Conservation (phyloP, 2,888 invertebrate species). For the Nemoura dubitans region DNA sequence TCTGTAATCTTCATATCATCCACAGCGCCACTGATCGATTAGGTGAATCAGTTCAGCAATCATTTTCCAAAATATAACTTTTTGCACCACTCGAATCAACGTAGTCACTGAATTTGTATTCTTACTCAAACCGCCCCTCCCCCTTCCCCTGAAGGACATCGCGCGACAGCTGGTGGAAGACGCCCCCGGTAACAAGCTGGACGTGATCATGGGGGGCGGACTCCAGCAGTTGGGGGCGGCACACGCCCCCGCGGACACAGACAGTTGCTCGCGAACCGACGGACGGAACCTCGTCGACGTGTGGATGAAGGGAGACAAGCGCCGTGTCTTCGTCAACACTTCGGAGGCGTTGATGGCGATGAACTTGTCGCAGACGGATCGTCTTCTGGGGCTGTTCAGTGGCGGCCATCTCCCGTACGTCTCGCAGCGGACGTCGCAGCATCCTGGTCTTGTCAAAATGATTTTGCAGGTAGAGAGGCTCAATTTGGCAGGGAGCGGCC, state of each 20-base stretch:
- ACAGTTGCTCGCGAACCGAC: conserved; percentile 64
- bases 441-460: conserved; percentile 69
- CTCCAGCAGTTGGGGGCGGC: conserved; percentile 60
- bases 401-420: conserved; percentile 68
- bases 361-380: conserved; percentile 55
- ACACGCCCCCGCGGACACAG: conserved; percentile 55
- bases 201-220: conserved; percentile 72
- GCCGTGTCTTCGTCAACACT: neutral
- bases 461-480: conserved; percentile 55
- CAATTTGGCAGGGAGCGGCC: too few species aligned
- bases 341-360: neutral
- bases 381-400: conserved; percentile 65
- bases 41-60: too few species aligned
- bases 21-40: too few species aligned
- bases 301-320: conserved; percentile 60
- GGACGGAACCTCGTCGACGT: conserved; percentile 65
- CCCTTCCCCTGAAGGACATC: conserved; percentile 61
- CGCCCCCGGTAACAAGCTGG: conserved; percentile 62
- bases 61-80: too few species aligned
- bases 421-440: conserved; percentile 61
- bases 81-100: too few species aligned
- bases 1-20: too few species aligned
- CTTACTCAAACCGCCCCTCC: too few species aligned
- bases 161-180: conserved; percentile 71
- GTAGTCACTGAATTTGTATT: too few species aligned